Base-by-base conservation (phyloP, 2,797 vertebrate species). In the Manis crassicaudata region DNA sequence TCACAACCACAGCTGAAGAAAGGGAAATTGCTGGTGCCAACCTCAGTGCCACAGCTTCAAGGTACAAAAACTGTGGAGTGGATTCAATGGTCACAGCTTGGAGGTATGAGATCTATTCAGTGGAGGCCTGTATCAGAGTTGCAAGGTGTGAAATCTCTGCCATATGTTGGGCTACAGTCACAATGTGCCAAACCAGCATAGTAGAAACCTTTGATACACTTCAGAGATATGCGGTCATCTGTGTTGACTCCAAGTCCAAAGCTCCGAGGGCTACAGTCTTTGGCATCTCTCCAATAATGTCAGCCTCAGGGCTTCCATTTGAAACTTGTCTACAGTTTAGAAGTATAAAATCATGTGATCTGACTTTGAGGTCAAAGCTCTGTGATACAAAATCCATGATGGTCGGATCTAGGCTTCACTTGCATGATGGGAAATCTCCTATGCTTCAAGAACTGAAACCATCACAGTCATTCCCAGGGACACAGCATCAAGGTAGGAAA, bases 291-390 rank as follows among this genome's bases (percentile, higher is more conserved):
- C 11, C 77, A 29, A 67, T 67, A 88, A 54, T 32, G 68, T 86
- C 86, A 86, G 29, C 32, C 56, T 88, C 88, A 92, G 32, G 18
- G 20, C n/a, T 79, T 67, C 29, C 37, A 73, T 46, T 70, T 76
- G 27, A 96, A 90, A 88, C 52, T 62, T 89, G 32, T 37, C 23
- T 65, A 37, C 91, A 92, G 40, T 54, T 91, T 40, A 91, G 40
- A 95, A 88, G 27, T 83, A 89, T 75, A n/a, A 86, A 97, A 92
- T 90, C 88, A 79, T 23, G 75, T 95, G 90, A 93, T 3, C 56
- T 40, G 3, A 73, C 4, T 43, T 82, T 63, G n/a, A 90, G 35
- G 60, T 85, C 88, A 94, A 92, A 95, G 60, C 56, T 87, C 17
- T 63, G n/a, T 90, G 85, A 81, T 92, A 73, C 54, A 90, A 95